Base-by-base conservation (phyloP, 2,113 vertebrate genomes). In the Eidolon helvum region DNA sequence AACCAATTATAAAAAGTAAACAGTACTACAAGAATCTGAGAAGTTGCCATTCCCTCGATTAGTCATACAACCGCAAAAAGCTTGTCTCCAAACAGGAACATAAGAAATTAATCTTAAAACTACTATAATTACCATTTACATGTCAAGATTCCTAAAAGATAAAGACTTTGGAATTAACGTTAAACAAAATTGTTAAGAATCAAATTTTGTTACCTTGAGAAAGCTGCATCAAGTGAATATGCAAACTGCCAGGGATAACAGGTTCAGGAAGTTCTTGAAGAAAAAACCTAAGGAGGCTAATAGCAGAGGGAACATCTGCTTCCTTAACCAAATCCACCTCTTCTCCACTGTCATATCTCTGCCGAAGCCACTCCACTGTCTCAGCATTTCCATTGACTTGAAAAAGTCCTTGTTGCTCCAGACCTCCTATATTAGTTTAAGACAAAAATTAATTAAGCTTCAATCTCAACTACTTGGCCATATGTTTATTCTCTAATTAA, bases 181-280 rank as follows among this genome's bases (percentile, higher is more conserved):
- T 91, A 90, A 89, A 93, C 48, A n/a, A 96, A 4, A 55, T 2
- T 68, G 61, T 7, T 80, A 79, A 78, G 38, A 95, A 92, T 86
- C 45, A 66, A 92, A 91, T 43, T 83, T 66, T 14, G 50, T 92
- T 97, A 99, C 99, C 99, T 99, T 99, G 99, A 98, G 99, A 99
- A 92, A 99, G 99, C 97, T 99, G 99, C 97, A 99, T 99, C 95
- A 99, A 99, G 98, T 99, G 99, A 96, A 98, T 98, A 98, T 99
- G 99, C 97, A 99, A 98, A 95, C 98, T 99, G 84, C 98, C 98
- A 93, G 99, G 99, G 92, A 99, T 99, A 97, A 99, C 98, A 12
- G 99, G 99, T 98, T 99, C 99, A 88, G 99, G 99, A 98, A 99
- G 99, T 99, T 99, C 99, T 98, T 99, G 99, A 98, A 99, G 99